Conservation (phyloP, 1,140 invertebrate genomes). For the Ganaspis sp. region DNA sequence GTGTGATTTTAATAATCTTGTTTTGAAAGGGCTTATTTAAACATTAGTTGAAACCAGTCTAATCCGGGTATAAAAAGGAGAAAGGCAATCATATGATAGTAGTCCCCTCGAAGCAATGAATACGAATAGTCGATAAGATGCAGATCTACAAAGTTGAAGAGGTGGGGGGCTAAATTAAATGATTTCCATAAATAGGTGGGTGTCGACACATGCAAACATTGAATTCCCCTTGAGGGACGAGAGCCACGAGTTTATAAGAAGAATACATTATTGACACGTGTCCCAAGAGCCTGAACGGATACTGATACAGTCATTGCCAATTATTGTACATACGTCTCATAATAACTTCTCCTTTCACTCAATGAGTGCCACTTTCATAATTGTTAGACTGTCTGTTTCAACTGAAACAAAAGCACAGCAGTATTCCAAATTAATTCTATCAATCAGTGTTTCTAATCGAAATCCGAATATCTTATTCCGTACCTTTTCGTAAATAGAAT, state of each 20-base stretch:
- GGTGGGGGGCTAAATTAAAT: conserved; percentile 76
- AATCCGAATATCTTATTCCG: too few relatives aligned
- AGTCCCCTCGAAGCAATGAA: conserved; percentile 62
- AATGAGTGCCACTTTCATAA: too few relatives aligned
- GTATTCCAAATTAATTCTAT: too few relatives aligned
- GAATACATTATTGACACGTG: conserved; percentile 77
- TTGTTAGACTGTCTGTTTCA: too few relatives aligned
- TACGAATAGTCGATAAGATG: conserved; percentile 76
- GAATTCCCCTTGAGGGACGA: conserved; percentile 57
- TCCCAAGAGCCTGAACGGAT: conserved; percentile 67
- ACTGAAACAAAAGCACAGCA: too few relatives aligned
- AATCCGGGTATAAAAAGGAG: conserved; percentile 47
- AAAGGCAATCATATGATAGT: conserved; percentile 65
- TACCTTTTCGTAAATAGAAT: too few relatives aligned
- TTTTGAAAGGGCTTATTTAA: neutral
- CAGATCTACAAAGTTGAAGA: conserved; percentile 59
- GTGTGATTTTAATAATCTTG: neutral
- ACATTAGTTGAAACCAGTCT: neutral
- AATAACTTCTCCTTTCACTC: neutral
- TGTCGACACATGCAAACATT: conserved; percentile 77
- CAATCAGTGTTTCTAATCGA: too few relatives aligned
- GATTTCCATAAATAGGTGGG: conserved; percentile 78
- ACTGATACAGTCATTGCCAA: conserved; percentile 74
- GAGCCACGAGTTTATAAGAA: conserved; percentile 62
- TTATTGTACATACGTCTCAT: conserved; percentile 58